Evolutionary conservation across 2,797 vertebrate species (phyloP).

Genomic region (Psittacula derbiana): DNA sequence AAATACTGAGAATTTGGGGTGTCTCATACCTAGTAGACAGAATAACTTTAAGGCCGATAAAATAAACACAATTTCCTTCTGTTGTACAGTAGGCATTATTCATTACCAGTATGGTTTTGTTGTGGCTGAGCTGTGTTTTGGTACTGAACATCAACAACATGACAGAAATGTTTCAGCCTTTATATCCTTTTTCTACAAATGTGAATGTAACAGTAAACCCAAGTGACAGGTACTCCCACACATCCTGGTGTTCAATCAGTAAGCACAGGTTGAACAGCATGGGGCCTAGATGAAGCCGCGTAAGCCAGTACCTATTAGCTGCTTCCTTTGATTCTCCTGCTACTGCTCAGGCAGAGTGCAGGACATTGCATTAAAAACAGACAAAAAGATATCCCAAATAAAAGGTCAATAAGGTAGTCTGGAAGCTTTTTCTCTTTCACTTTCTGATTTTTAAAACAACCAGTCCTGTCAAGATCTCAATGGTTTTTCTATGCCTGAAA

Average conservation of each 20-base stretch:
- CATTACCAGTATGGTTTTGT: constrained; percentile 29
- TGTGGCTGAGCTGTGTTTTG: constrained; percentile 19
- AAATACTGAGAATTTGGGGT: constrained; percentile 8
- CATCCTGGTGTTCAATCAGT: neutral
- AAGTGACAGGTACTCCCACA: constrained; percentile 8
- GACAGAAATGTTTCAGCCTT: constrained; percentile 41
- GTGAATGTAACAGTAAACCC: neutral
- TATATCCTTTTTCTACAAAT: constrained; percentile 4
- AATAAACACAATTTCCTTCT: constrained; percentile 31
- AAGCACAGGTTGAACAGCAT: neutral
- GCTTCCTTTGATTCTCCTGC: constrained; percentile 15
- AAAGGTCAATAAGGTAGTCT: neutral
- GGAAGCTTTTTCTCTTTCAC: neutral
- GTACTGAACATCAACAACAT: constrained; percentile 28
- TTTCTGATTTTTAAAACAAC: neutral
- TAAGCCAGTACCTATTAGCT: constrained; percentile 27
- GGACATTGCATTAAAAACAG: neutral
- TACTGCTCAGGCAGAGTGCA: neutral
- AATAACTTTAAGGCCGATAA: constrained; percentile 19
- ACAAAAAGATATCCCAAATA: neutral
- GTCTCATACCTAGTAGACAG: constrained; percentile 7
- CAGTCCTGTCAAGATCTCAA: neutral
- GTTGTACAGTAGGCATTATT: constrained; percentile 40
- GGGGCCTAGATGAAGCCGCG: neutral
- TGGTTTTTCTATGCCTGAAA: neutral